A percentile compares a stretch with the other conserved stretches of the same genome.
Conservation (phyloP, 1,140 invertebrate species). For the Dendroctonus valens region DNA sequence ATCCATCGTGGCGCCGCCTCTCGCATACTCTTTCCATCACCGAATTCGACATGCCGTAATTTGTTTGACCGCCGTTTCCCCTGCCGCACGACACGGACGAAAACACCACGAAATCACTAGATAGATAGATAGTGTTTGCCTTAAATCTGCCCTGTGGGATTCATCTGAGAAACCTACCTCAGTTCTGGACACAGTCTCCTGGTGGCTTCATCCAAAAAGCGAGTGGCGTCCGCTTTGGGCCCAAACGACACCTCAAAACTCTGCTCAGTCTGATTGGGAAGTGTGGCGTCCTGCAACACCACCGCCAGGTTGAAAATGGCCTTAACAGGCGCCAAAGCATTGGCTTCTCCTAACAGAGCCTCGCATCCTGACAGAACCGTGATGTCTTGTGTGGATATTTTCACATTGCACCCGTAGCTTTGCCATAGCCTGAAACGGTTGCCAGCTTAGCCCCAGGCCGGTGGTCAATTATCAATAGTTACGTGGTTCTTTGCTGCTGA, state of each 20-base stretch:
- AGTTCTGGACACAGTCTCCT: slow-evolving; percentile 56
- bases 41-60: slow-evolving; percentile 78
- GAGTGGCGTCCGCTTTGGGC: slow-evolving; percentile 54
- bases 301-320: slow-evolving; percentile 79
- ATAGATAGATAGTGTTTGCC: slow-evolving; percentile 5
- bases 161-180: slow-evolving; percentile 14
- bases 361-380: slow-evolving; percentile 54
- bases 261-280: slow-evolving; percentile 56
- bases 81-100: slow-evolving; percentile 86
- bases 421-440: slow-evolving; percentile 51
- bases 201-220: slow-evolving; percentile 54
- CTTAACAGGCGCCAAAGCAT: slow-evolving; percentile 62
- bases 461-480: slow-evolving; percentile 19
- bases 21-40: slow-evolving; percentile 74
- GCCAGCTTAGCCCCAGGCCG: too few relatives aligned
- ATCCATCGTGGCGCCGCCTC: slow-evolving; percentile 55
- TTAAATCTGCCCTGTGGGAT: neutral
- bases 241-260: slow-evolving; percentile 52
- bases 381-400: slow-evolving; percentile 53
- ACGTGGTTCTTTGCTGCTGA: slow-evolving; percentile 66
- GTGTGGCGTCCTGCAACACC: slow-evolving; percentile 57
- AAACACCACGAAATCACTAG: slow-evolving; percentile 68
- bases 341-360: slow-evolving; percentile 59
- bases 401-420: slow-evolving; percentile 56
- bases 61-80: slow-evolving; percentile 86